These are phyloP conservation scores for Myotis brandtii DNA, from an alignment of 2,113 vertebrate species.

Conservation along the genomic window DNA sequence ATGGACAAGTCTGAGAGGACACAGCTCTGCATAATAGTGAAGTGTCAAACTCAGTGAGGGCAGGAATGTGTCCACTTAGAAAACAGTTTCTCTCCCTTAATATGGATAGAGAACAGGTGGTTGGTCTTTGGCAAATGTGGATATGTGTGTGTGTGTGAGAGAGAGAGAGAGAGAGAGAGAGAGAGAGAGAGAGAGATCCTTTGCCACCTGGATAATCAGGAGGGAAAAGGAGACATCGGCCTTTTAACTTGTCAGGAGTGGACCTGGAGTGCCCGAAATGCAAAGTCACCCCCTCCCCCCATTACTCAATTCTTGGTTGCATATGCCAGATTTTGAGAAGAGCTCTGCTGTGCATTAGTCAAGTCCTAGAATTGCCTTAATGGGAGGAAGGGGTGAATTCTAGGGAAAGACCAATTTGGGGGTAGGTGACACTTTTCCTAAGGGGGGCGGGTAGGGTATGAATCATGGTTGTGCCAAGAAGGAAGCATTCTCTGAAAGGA, in stretches of 20 bases:
- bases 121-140: neutral
- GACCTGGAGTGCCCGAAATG: neutral
- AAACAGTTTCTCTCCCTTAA: neutral
- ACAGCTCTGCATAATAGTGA: neutral
- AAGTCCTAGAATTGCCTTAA: neutral
- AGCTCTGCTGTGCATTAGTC: neutral
- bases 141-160: neutral
- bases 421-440: neutral
- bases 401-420: neutral
- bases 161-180: neutral
- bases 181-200: too few species aligned
- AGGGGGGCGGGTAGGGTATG: rapidly evolving
- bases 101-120: neutral
- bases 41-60: neutral
- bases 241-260: neutral
- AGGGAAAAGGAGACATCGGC: neutral
- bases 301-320: neutral
- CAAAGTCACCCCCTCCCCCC: neutral
- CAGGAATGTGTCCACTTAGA: neutral
- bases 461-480: neutral
- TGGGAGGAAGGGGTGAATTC: neutral
- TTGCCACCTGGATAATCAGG: neutral
- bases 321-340: neutral
- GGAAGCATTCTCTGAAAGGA: neutral
- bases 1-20: neutral